A percentile compares a stretch with the other conserved stretches of the same genome.
These are phyloP conservation scores for Amaurobius ferox DNA, from an alignment of 2,888 invertebrate genomes.

Conservation along the genomic window DNA sequence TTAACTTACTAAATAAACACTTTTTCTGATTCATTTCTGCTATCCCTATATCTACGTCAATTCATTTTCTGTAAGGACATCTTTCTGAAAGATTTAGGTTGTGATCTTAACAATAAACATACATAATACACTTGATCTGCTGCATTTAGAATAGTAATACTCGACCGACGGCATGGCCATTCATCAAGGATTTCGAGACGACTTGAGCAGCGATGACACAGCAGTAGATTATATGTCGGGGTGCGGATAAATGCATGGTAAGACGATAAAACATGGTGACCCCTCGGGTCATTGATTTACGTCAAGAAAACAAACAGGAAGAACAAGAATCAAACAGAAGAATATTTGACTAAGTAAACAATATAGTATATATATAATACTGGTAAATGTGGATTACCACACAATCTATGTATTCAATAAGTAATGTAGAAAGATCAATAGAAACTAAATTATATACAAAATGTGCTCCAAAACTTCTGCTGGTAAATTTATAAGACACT, in stretches of 20 bases:
- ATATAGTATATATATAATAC: background rate
- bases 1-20: conserved; percentile 7
- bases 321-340: background rate
- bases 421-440: too few relatives aligned
- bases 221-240: conserved; percentile 16
- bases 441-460: too few relatives aligned
- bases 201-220: background rate
- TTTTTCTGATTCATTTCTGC: background rate
- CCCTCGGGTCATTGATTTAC: background rate
- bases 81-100: conserved; percentile 3
- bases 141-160: conserved; percentile 1
- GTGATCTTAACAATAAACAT: background rate
- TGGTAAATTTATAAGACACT: too few relatives aligned
- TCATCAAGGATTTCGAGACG: conserved; percentile 13
- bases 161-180: background rate
- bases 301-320: background rate
- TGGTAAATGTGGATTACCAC: too few relatives aligned
- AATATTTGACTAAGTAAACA: background rate
- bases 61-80: background rate
- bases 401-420: too few relatives aligned
- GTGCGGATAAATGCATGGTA: background rate
- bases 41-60: background rate
- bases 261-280: background rate
- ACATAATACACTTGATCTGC: conserved; percentile 5
- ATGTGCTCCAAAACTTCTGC: too few relatives aligned